Conservation (phyloP, 2,113 vertebrate genomes). For the Serranochromis macrocephalus region DNA sequence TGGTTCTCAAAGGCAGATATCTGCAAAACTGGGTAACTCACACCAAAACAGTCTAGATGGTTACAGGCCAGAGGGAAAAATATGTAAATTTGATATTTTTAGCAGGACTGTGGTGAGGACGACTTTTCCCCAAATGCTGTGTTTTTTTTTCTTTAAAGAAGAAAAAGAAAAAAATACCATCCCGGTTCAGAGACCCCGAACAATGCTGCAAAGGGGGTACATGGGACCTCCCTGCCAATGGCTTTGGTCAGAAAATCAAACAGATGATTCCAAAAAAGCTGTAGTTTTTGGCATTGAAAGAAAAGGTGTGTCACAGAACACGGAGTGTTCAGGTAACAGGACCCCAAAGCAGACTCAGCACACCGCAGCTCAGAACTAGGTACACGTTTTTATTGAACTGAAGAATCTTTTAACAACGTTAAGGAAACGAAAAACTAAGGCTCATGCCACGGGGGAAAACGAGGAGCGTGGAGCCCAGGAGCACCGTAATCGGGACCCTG, state of each 20-base stretch:
- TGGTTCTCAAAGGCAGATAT: not conserved
- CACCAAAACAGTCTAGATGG: not conserved
- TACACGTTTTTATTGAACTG: no score
- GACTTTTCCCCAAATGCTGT: not conserved
- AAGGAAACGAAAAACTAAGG: no score
- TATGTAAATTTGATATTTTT: not conserved
- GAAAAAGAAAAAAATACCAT: not conserved
- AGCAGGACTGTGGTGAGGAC: not conserved
- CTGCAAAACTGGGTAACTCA: not conserved
- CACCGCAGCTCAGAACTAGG: no score
- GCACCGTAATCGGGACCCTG: no score
- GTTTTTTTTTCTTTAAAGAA: not conserved
- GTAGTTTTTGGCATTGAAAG: not conserved
- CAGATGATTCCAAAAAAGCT: not conserved
- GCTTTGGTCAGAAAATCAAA: not conserved
- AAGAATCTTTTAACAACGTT: no score
- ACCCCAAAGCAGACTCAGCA: no score
- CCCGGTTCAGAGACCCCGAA: not conserved
- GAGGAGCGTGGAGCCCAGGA: no score
- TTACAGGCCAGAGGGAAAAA: not conserved
- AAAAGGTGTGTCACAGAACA: not conserved
- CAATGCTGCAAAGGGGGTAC: not conserved
- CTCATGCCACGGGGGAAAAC: no score
- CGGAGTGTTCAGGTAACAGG: no score
- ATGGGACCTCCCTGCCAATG: not conserved